Base-by-base conservation (phyloP, 2,888 invertebrate species). In the Dolichopus griseipennis region DNA sequence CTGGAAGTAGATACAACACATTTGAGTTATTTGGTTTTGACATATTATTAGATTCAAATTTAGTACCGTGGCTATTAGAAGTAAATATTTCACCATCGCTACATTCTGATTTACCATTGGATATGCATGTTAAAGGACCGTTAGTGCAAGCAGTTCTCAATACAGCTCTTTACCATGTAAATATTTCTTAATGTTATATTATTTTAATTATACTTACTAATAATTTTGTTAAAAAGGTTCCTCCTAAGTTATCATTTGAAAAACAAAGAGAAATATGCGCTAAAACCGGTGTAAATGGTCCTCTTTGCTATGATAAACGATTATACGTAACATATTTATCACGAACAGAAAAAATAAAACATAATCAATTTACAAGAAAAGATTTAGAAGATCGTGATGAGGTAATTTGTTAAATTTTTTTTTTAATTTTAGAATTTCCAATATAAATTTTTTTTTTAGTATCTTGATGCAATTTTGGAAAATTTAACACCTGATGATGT, bases 11-110 rank as follows among this genome's bases (percentile, higher is more conserved):
- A 65, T 97, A 96, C 79, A 92, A 91, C 78, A 93, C 94, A 75
- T 97, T 95, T 77, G 98, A 99, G 79, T 83, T 99, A 66, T 98
- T 98, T 78, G 98, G 97, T 0, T 90, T 97, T 70, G 98, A 98
- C 81, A 92, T 99, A 12, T 83, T 98, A 66, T 83, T 98, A 68
- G 98, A 98, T 79, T 91, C 93, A 75, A 87, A 91, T 73, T 83
- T 96, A 66, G 92, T 94, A 76, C 96, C 97, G 0, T 98, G 97
- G 97, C 83, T 99, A 43, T 84, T 99, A 71, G 97, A 98, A 85
- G 94, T 93, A 63, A 94, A 95, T 79, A 93, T 94, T 75, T 94
- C 93, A 0, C 95, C 94, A 3, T 92, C 92, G n/a, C 79, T 95
- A 67, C 93, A 94, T 83, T 92, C 92, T 67, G 89, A 93, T 37